Conservation (phyloP, 2,797 vertebrate genomes). For the Atherinosoma microstoma region DNA sequence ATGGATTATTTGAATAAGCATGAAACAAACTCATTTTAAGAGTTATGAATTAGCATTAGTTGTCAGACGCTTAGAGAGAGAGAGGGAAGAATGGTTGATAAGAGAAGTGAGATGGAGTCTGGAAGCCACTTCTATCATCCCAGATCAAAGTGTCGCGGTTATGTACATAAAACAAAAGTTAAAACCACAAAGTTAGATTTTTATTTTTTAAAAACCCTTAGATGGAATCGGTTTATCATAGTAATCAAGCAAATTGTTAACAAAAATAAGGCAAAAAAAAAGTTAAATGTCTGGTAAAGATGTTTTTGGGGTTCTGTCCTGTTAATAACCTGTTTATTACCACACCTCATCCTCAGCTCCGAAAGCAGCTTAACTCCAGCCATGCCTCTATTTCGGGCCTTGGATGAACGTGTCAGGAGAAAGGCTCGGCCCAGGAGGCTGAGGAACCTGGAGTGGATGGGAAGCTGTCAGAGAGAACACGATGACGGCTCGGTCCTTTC, state of each 20-base stretch:
- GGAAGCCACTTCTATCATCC: background rate
- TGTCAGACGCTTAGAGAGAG: too few species aligned
- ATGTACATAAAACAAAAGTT: background rate
- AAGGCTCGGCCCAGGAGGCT: conserved; percentile 22
- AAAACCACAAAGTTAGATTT: too few species aligned
- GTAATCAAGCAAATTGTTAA: background rate
- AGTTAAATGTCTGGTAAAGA: too few species aligned
- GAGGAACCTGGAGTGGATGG: conserved; percentile 5
- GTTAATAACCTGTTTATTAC: background rate
- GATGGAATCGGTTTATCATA: background rate
- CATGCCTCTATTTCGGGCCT: conserved; percentile 77
- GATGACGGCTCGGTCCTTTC: conserved; percentile 51
- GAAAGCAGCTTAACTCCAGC: conserved; percentile 6
- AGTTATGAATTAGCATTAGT: too few species aligned
- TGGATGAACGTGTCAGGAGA: background rate
- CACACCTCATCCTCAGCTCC: background rate
- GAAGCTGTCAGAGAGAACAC: conserved; percentile 14
- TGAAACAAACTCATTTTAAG: too few species aligned
- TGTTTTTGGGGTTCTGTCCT: background rate
- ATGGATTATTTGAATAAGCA: too few species aligned
- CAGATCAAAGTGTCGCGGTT: background rate
- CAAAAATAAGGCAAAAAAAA: background rate
- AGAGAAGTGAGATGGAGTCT: too few species aligned
- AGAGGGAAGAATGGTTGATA: too few species aligned
- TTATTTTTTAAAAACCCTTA: too few species aligned